Percentiles rank a stretch among this genome's conserved stretches.
phyloP scores from a whole-genome alignment of 2,113 vertebrate genomes.

The Fulmarus glacialis region DNA sequence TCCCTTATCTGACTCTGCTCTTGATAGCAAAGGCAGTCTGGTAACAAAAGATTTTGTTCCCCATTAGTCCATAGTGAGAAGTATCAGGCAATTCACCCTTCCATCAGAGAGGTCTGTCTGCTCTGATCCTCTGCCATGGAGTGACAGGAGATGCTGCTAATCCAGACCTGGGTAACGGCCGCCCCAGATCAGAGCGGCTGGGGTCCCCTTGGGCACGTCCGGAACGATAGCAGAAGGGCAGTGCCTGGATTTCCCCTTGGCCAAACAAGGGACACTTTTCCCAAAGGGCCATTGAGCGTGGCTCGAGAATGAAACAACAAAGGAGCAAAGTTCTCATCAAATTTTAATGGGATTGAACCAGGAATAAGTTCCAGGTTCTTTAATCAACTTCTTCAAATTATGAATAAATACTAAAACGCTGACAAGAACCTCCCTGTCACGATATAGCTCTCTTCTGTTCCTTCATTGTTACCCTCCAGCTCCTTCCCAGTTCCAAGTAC shows the following conservation, averaged over 20 bases:
- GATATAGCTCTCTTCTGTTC: fast-evolving
- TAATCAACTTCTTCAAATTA: background rate
- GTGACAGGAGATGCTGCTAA: background rate
- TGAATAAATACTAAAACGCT: background rate
- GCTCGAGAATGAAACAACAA: background rate
- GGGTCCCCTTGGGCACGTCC: background rate
- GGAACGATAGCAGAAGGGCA: background rate
- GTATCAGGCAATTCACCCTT: background rate
- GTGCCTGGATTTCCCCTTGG: background rate
- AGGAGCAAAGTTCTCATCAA: background rate
- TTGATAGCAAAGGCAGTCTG: background rate
- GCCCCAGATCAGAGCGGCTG: background rate
- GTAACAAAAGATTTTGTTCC: background rate
- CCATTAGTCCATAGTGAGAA: background rate
- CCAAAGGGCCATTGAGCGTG: fast-evolving
- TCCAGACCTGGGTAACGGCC: background rate
- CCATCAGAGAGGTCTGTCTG: background rate
- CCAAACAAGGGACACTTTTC: background rate
- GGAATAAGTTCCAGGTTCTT: background rate
- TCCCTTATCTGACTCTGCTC: background rate
- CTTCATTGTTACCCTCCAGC: background rate
- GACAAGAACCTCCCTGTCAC: fast-evolving
- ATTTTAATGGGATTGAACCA: background rate
- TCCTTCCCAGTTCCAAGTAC: background rate
- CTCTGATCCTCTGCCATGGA: background rate